These are phyloP conservation scores for Menidia beryllina DNA, from an alignment of 2,113 vertebrate genomes.

Conservation along the genomic window DNA sequence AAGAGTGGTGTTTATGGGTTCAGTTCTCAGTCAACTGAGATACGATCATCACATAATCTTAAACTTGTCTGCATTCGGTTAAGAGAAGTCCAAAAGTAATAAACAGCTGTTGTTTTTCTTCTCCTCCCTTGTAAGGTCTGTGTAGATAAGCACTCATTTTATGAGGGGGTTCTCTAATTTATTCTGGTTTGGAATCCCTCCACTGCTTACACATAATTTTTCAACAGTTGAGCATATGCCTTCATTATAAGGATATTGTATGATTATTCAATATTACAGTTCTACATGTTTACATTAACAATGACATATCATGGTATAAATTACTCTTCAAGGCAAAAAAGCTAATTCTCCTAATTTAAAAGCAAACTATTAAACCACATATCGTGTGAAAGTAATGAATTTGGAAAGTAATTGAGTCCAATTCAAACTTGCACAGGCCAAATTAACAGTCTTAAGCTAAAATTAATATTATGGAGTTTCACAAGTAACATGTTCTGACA, in stretches of 20 bases:
- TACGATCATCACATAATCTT: conserved; percentile 1
- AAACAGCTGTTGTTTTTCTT: conserved; percentile 1
- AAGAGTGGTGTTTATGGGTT: neutral
- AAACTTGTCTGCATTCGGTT: conserved; percentile 2
- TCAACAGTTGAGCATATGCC: neutral
- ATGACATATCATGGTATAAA: neutral
- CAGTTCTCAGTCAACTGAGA: conserved; percentile 1
- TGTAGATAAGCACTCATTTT: neutral
- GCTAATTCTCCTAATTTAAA: neutral
- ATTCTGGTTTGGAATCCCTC: neutral
- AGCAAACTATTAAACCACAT: neutral
- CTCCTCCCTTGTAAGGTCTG: neutral
- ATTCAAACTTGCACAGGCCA: neutral
- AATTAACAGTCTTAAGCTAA: neutral
- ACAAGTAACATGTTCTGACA: neutral
- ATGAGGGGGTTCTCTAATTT: neutral
- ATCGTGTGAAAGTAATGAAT: neutral
- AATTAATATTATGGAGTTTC: neutral
- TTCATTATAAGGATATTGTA: neutral
- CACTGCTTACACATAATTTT: neutral
- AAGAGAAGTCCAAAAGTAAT: neutral
- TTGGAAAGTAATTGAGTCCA: neutral
- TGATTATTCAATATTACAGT: too few relatives aligned
- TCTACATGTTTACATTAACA: neutral
- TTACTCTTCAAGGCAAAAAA: neutral